Conservation (phyloP, 64 coral and sea anemone genomes). For the Montipora efflorescens region DNA sequence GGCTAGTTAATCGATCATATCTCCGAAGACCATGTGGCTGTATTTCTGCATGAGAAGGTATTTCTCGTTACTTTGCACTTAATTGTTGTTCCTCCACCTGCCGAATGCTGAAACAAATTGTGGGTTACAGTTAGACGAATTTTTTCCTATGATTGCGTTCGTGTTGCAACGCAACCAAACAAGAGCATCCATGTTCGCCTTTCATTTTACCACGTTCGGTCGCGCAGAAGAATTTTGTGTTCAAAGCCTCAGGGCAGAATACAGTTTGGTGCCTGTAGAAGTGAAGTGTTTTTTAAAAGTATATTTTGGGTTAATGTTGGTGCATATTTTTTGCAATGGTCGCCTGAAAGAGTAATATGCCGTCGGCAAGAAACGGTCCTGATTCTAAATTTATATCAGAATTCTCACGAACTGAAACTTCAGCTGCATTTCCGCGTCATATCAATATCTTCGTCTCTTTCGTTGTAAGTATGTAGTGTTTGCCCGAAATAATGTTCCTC, state of each 20-base stretch:
- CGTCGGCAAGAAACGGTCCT: no score
- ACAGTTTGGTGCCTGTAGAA: no score
- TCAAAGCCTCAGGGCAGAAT: no score
- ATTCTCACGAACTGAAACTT: neutral
- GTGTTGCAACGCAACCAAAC: no score
- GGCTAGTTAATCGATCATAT: neutral
- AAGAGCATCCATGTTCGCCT: no score
- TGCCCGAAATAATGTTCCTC: neutral
- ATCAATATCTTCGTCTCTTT: neutral
- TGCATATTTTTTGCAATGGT: no score
- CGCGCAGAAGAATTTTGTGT: no score
- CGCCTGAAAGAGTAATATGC: no score
- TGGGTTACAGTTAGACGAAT: neutral
- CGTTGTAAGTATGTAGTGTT: neutral
- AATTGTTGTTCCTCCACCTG: constrained; percentile 27
- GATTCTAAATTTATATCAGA: no score
- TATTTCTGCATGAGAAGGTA: constrained; percentile 56
- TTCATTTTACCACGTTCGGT: no score
- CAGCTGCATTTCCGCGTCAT: neutral
- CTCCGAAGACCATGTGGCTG: neutral
- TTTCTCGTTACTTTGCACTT: constrained; percentile 18
- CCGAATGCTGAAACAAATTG: neutral
- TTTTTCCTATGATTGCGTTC: neutral
- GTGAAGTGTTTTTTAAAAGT: no score
- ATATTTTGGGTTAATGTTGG: no score